Evolutionary conservation across 1,140 invertebrate genomes (phyloP).

Genomic region (Cryptotermes secundus): DNA sequence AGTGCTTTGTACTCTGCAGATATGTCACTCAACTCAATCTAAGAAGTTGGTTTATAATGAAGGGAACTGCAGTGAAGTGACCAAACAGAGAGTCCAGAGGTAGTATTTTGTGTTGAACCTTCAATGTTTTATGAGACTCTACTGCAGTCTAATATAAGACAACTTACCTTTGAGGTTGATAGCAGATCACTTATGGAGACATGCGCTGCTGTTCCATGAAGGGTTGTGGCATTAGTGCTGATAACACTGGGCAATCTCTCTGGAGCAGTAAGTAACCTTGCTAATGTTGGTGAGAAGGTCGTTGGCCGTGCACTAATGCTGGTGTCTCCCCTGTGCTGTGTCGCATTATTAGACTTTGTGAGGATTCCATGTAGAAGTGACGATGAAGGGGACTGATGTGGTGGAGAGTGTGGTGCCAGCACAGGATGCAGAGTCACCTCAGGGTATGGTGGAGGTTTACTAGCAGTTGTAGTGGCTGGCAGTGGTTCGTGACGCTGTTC

Average conservation of each 20-base stretch:
- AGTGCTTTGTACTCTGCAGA: too few relatives aligned
- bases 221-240: constrained; percentile 34
- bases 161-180: constrained; percentile 60
- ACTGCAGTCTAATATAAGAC: too few relatives aligned
- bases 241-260: constrained; percentile 51
- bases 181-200: constrained; percentile 61
- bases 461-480: constrained; percentile 30
- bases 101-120: too few relatives aligned
- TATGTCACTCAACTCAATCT: too few relatives aligned
- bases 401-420: constrained; percentile 46
- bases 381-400: constrained; percentile 54
- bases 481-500: constrained; percentile 22
- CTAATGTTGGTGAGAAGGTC: constrained; percentile 74
- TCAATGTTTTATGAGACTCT: too few relatives aligned
- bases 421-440: constrained; percentile 76
- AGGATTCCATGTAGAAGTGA: constrained; percentile 74
- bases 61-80: too few relatives aligned
- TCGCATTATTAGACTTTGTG: constrained; percentile 54
- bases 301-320: constrained; percentile 46
- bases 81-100: too few relatives aligned
- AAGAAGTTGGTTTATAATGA: too few relatives aligned
- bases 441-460: constrained; percentile 67
- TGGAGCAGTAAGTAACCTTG: constrained; percentile 70
- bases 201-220: constrained; percentile 39
- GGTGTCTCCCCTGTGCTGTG: constrained; percentile 5